Percentiles rank a stretch among this genome's conserved stretches.
Evolutionary conservation across 2,797 vertebrate species (phyloP).

Genomic region (Pantherophis alleghaniensis): DNA sequence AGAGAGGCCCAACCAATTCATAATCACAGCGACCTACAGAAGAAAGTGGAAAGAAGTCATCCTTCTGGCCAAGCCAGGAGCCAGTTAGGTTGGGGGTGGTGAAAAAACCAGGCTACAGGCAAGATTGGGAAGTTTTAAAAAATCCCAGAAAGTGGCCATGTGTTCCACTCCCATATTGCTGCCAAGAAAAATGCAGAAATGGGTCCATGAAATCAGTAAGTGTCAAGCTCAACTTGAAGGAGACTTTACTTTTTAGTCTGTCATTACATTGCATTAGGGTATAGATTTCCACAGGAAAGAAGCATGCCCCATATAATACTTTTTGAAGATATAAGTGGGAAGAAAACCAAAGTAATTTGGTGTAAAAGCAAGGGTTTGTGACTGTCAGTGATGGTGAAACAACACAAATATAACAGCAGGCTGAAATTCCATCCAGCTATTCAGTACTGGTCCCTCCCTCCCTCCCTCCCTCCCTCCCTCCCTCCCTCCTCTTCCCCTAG

Average conservation of each 20-base stretch:
- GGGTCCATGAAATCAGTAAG: not conserved
- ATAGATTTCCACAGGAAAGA: not conserved
- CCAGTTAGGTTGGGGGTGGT: not conserved
- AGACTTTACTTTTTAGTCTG: not conserved
- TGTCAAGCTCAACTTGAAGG: not conserved
- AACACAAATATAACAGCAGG: too few species aligned
- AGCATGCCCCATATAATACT: too few species aligned
- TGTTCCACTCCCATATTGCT: not conserved
- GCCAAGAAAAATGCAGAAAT: not conserved
- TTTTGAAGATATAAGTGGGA: not conserved
- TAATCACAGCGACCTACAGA: conserved; percentile 76
- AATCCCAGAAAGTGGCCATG: not conserved
- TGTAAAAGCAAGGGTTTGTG: not conserved
- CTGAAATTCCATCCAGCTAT: not conserved
- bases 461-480: not conserved
- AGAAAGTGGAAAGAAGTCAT: not conserved
- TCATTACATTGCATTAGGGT: not conserved
- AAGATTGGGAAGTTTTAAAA: not conserved
- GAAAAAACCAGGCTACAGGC: not conserved
- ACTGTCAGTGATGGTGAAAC: not conserved
- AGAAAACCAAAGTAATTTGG: not conserved
- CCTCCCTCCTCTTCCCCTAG: not conserved
- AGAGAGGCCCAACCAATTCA: conserved; percentile 87
- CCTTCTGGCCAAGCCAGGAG: not conserved
- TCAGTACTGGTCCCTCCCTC: not conserved